These are phyloP conservation scores for Paracanthobrama guichenoti DNA, from an alignment of 2,113 vertebrate species.

Conservation along the genomic window DNA sequence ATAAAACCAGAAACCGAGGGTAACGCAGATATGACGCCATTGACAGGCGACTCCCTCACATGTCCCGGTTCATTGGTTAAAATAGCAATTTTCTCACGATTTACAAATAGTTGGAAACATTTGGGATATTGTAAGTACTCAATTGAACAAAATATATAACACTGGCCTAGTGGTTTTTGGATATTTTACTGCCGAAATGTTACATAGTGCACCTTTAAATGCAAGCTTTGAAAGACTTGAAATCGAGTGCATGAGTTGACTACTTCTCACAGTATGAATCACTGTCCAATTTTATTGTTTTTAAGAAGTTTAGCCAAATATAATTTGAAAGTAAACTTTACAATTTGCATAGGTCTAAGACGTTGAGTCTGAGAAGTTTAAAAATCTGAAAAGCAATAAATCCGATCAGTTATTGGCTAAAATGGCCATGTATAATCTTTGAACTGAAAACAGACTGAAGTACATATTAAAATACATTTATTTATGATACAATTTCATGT, in stretches of 20 bases:
- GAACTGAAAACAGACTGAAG: not conserved
- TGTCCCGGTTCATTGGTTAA: too few relatives aligned
- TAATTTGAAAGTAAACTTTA: not conserved
- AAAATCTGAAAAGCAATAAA: not conserved
- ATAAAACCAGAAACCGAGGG: too few relatives aligned
- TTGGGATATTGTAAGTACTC: too few relatives aligned
- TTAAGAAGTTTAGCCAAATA: not conserved
- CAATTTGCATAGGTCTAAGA: not conserved
- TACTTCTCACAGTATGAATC: not conserved
- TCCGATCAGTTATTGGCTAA: too few relatives aligned
- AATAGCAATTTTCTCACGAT: too few relatives aligned
- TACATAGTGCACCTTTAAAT: too few relatives aligned
- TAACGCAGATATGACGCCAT: too few relatives aligned
- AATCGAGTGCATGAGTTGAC: not conserved
- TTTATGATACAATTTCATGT: not conserved
- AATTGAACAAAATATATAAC: too few relatives aligned
- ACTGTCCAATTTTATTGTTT: not conserved
- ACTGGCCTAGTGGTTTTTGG: too few relatives aligned
- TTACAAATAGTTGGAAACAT: too few relatives aligned
- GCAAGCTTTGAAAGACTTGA: not conserved
- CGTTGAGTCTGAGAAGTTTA: not conserved
- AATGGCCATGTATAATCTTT: not conserved
- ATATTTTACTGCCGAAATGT: too few relatives aligned
- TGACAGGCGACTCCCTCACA: too few relatives aligned
- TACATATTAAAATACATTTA: not conserved